Conservation (phyloP, 2,797 vertebrate genomes). For the Gadopsis bispinosus region DNA sequence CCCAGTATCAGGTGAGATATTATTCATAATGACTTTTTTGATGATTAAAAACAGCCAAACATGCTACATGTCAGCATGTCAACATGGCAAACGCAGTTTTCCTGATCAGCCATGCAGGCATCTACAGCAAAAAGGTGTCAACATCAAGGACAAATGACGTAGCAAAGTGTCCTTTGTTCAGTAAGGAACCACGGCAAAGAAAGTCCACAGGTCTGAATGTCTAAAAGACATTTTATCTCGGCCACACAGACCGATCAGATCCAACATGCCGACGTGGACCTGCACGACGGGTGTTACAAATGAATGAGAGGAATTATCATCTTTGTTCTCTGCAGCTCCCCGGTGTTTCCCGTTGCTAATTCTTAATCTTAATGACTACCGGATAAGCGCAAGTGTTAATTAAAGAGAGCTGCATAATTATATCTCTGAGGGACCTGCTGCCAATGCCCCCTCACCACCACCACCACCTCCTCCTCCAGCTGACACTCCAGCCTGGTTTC, state of each 20-base stretch:
- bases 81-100: not conserved
- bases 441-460: conserved; percentile 51
- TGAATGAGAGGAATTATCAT: conserved; percentile 60
- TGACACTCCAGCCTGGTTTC: conserved; percentile 60
- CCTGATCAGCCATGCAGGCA: not conserved
- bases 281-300: conserved; percentile 28
- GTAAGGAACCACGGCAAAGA: not conserved
- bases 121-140: not conserved
- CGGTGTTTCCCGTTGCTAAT: conserved; percentile 66
- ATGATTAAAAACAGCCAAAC: not conserved
- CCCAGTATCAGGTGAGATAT: not conserved
- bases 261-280: conserved; percentile 14
- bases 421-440: conserved; percentile 69
- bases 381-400: conserved; percentile 76
- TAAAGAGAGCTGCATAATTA: conserved; percentile 76
- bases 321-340: conserved; percentile 66
- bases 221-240: conserved; percentile 15
- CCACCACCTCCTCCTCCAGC: conserved; percentile 51
- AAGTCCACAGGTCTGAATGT: conserved; percentile 18
- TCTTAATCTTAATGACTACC: conserved; percentile 74
- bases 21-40: not conserved
- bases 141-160: conserved; percentile 8
- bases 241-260: conserved; percentile 54
- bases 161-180: not conserved
- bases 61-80: not conserved